Evolutionary conservation across 2,797 vertebrate genomes (phyloP).

Genomic region (Hippocampus kuda): DNA sequence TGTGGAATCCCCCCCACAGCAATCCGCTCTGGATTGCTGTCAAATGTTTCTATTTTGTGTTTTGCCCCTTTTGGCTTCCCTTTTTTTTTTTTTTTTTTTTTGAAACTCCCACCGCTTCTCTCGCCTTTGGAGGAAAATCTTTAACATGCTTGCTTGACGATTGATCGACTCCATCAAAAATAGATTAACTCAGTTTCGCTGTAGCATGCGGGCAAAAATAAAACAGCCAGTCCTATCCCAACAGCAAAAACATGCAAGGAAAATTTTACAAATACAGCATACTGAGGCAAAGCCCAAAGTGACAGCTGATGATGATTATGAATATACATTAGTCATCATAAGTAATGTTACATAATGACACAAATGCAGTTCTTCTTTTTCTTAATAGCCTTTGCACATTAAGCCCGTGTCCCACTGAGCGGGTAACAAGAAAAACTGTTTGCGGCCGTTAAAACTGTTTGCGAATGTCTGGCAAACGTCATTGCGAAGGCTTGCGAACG

Average conservation of each 20-base stretch:
- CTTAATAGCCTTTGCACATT: too few species aligned
- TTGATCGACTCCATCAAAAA: constrained; percentile 27
- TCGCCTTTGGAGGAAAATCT: constrained; percentile 23
- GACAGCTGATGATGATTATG: background rate
- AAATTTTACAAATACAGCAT: background rate
- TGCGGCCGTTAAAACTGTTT: too few species aligned
- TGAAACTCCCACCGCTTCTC: constrained; percentile 1
- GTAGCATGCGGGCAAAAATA: constrained; percentile 14
- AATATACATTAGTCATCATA: background rate
- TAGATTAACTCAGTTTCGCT: constrained; percentile 22
- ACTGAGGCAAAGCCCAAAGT: background rate
- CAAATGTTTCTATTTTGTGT: constrained; percentile 27
- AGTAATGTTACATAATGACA: background rate
- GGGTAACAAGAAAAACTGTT: too few species aligned
- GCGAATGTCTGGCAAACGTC: too few species aligned
- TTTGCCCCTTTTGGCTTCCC: constrained; percentile 16
- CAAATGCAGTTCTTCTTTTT: too few species aligned
- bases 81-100: constrained; percentile 6
- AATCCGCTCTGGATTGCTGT: constrained; percentile 22
- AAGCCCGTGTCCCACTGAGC: too few species aligned
- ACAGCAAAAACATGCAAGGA: constrained; percentile 17
- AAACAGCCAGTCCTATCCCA: constrained; percentile 10
- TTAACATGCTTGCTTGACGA: constrained; percentile 11
- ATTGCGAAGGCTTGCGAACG: too few species aligned
- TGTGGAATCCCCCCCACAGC: constrained; percentile 18